Evolutionary conservation across 37 sponge, comb jelly and placozoan species (phyloP).

Genomic region (Aphrocallistes beatrix): DNA sequence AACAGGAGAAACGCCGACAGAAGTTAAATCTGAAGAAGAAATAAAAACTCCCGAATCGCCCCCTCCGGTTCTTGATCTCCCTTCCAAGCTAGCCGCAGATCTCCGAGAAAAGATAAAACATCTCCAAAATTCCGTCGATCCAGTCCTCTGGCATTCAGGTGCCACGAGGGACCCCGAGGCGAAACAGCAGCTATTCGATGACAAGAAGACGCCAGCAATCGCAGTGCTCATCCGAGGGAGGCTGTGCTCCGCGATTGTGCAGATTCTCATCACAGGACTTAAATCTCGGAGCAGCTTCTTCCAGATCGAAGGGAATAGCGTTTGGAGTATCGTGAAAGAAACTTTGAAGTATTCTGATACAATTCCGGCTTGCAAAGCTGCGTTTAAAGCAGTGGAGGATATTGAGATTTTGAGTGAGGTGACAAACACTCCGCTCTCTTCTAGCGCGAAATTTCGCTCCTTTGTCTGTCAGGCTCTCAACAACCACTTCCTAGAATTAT

Average conservation of each 20-base stretch:
- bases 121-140: not conserved
- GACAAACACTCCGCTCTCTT: not conserved
- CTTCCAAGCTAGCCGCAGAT: not conserved
- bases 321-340: not conserved
- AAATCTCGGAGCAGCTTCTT: not conserved
- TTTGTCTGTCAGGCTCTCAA: not conserved
- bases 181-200: not conserved
- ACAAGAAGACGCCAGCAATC: not conserved
- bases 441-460: not conserved
- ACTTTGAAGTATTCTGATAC: not conserved
- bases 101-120: not conserved
- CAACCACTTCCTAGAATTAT: not conserved
- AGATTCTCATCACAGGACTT: not conserved
- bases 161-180: constrained; percentile 9
- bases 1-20: not conserved
- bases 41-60: not conserved
- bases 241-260: not conserved
- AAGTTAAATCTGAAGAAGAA: not conserved
- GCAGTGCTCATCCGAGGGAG: not conserved
- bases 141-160: constrained; percentile 1
- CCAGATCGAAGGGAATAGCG: not conserved
- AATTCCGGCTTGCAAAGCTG: not conserved
- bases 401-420: not conserved
- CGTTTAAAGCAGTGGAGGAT: not conserved
- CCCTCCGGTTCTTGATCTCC: not conserved